A percentile compares a stretch with the other conserved stretches of the same genome.
Evolutionary conservation across 2,113 vertebrate species (phyloP).

Genomic region (Oreochromis aureus): DNA sequence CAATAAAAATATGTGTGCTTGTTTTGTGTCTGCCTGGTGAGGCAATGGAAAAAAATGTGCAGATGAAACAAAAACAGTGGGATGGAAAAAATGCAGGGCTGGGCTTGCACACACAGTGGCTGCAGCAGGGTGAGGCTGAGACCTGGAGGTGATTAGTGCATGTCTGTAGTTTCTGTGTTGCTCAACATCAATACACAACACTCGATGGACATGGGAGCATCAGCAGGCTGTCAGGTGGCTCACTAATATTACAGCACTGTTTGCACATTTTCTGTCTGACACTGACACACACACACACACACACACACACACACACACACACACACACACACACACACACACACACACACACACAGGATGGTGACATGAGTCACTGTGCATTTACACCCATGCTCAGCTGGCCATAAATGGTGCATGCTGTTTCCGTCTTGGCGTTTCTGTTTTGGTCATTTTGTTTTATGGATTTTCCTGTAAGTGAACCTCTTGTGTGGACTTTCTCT

Average conservation of each 20-base stretch:
- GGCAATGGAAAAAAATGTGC: slow-evolving; percentile 47
- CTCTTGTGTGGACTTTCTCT: neutral
- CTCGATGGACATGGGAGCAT: neutral
- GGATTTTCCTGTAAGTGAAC: neutral
- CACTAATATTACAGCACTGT: neutral
- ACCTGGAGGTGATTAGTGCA: slow-evolving; percentile 36
- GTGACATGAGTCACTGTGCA: neutral
- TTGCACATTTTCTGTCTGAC: neutral
- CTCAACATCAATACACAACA: neutral
- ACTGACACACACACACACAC: no score
- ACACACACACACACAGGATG: no score
- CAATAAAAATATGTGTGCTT: neutral
- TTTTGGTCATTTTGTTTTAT: neutral
- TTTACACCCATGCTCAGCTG: neutral
- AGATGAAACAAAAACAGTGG: slow-evolving; percentile 42
- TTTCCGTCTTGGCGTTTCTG: neutral
- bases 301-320: no score
- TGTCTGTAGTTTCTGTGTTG: neutral
- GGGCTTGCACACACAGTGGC: neutral
- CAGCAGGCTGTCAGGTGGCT: neutral
- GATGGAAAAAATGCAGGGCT: slow-evolving; percentile 42
- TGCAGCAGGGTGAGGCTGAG: neutral
- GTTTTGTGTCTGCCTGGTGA: slow-evolving; percentile 4
- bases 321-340: no score
- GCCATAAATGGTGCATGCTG: rapidly evolving